A percentile compares a stretch with the other conserved stretches of the same genome.
Conservation (phyloP, 2,888 invertebrate genomes). For the Agrotis puta region DNA sequence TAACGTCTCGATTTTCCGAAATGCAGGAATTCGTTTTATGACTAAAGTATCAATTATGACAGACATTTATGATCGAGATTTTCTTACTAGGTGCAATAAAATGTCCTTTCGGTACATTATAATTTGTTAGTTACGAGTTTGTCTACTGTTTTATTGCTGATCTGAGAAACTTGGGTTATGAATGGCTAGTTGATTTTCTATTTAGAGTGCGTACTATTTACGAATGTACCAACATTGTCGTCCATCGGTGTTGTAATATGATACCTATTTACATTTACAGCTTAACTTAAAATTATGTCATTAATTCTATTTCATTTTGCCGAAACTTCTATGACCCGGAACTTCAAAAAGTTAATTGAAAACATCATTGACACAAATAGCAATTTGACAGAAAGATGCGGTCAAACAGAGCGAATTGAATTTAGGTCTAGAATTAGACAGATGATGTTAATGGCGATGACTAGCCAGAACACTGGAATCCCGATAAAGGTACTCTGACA, state of each 20-base stretch:
- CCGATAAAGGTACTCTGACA: not conserved
- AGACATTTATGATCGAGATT: slow-evolving; percentile 61
- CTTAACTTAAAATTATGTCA: not conserved
- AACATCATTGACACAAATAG: too few species aligned
- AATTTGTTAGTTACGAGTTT: slow-evolving; percentile 52
- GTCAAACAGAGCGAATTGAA: too few species aligned
- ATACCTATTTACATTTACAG: not conserved
- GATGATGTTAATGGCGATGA: too few species aligned
- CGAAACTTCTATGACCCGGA: too few species aligned
- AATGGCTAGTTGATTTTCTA: slow-evolving; percentile 49
- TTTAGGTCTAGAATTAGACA: too few species aligned
- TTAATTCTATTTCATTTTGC: not conserved
- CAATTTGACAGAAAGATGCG: too few species aligned
- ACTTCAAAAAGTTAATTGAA: too few species aligned
- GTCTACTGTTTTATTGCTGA: slow-evolving; percentile 44
- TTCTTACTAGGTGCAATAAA: slow-evolving; percentile 63
- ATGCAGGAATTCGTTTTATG: slow-evolving; percentile 58
- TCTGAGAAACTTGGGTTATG: slow-evolving; percentile 43
- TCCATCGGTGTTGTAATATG: not conserved
- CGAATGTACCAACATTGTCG: not conserved
- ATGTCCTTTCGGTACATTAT: slow-evolving; percentile 59
- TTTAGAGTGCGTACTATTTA: slow-evolving; percentile 20
- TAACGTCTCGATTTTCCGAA: slow-evolving; percentile 58
- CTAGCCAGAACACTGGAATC: not conserved
- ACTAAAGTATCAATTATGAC: slow-evolving; percentile 62